A percentile compares a stretch with the other conserved stretches of the same genome.
Evolutionary conservation across 2,113 vertebrate species (phyloP).

Genomic region (Hystrix cristata): DNA sequence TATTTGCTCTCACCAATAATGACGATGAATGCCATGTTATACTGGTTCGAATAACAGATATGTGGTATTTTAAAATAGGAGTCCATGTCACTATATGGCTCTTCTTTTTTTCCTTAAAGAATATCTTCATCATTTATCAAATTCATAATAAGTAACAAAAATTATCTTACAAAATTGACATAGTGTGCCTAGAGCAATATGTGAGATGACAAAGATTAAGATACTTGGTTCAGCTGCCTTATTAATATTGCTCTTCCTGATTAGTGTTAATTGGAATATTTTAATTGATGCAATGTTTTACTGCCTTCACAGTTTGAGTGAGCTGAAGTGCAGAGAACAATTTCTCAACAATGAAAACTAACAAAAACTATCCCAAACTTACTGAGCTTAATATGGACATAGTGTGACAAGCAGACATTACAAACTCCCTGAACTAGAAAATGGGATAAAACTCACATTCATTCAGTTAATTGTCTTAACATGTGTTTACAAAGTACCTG

Average conservation of each 20-base stretch:
- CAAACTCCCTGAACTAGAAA: neutral
- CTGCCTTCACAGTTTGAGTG: constrained; percentile 63
- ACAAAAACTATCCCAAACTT: neutral
- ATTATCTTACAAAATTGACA: neutral
- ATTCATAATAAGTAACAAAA: constrained; percentile 22
- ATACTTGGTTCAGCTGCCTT: neutral
- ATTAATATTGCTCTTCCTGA: constrained; percentile 61
- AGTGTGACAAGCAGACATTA: neutral
- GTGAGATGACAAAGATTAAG: neutral
- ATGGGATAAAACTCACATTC: neutral
- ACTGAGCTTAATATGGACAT: neutral
- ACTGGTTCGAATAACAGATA: neutral
- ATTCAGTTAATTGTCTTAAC: neutral
- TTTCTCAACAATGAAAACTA: constrained; percentile 41
- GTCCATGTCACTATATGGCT: neutral
- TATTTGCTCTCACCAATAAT: neutral
- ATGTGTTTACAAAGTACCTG: neutral
- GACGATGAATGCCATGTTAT: neutral
- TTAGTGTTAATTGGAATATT: constrained; percentile 70
- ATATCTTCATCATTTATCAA: neutral
- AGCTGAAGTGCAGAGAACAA: constrained; percentile 27
- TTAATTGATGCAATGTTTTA: constrained; percentile 68
- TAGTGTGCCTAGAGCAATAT: neutral
- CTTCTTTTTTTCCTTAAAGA: neutral
- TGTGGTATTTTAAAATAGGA: neutral